Base-by-base conservation (phyloP, 2,113 vertebrate genomes). In the Zosterops borbonicus region DNA sequence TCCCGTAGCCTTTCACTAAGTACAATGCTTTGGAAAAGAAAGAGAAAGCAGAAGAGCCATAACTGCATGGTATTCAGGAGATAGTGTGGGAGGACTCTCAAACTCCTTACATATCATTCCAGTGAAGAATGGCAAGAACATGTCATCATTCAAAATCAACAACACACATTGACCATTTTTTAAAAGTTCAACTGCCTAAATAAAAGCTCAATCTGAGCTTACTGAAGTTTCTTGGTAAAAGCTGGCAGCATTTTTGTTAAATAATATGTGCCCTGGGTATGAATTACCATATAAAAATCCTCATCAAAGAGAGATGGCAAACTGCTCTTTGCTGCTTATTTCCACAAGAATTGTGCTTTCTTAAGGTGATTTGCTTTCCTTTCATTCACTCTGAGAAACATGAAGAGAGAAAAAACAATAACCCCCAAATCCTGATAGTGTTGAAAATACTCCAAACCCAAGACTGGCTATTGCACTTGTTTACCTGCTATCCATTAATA, bases 401-500 rank as follows among this genome's bases (percentile, higher is more conserved):
- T 2, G 7, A 50, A 69, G 25, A 50, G 44, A 8, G 31, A 77
- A 73, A 87, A 83, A 79, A 16, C 27, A 47, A 44, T 14, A 41
- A 70, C 50, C 5, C 6, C n/a, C 28, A 78, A 46, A 55, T 8
- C 12, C 21, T 64, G 31, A 56, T 23, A 63, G 14, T 52, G 15
- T 50, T 94, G 59, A 79, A 94, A 97, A 87, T 50, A 41, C 15
- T 87, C 55, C 58, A 76, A 92, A 84, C 37, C 37, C 39, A 87
- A 90, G 49, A 97, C 27, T 71, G 68, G 47, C 56, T 91, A 87
- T 47, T 93, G 24, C 31, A 74, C 70, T 95, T 96, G 89, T 95
- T 96, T 78, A 89, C 70, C 47, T 89, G 12, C 42, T 92, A 60
- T 88, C 75, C 87, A 71, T 97, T 97, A 95, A 74, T 96, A 96